These are phyloP conservation scores for Epinotia bilunana DNA, from an alignment of 2,888 invertebrate species.

Conservation along the genomic window DNA sequence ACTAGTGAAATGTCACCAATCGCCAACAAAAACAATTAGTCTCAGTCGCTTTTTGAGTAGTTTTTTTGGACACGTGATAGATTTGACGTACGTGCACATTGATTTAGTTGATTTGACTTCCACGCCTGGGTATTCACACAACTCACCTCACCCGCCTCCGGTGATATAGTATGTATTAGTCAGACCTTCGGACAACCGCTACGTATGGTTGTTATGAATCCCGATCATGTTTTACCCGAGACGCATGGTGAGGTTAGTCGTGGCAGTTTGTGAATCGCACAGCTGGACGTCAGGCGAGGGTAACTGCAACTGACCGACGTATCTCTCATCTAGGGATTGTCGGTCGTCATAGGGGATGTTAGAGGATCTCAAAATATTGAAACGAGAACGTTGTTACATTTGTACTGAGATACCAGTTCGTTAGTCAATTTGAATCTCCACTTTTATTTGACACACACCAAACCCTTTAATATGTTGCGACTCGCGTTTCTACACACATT, in stretches of 20 bases:
- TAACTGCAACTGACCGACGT: slow-evolving; percentile 26
- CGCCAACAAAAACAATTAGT: slow-evolving; percentile 40
- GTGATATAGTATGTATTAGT: background rate
- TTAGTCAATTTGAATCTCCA: background rate
- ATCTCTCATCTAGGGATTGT: background rate
- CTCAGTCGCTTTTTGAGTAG: slow-evolving; percentile 36
- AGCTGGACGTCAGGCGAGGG: slow-evolving; percentile 14
- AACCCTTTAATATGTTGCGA: background rate
- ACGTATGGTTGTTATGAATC: background rate
- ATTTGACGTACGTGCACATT: slow-evolving; percentile 36
- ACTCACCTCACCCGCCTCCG: background rate
- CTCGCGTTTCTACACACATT: background rate
- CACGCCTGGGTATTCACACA: background rate
- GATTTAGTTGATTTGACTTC: slow-evolving; percentile 42
- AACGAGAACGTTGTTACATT: background rate
- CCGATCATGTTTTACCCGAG: background rate
- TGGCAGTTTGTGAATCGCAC: background rate
- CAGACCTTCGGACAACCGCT: no score
- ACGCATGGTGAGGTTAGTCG: background rate
- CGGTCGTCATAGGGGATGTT: background rate
- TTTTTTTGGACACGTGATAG: slow-evolving; percentile 39
- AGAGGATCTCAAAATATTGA: background rate
- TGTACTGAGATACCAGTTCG: background rate
- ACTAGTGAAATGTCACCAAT: slow-evolving; percentile 35
- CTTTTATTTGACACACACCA: background rate